Evolutionary conservation across 2,113 vertebrate genomes (phyloP), one percentile per base, ranked within the genome.

Genomic region (Condylura cristata): DNA sequence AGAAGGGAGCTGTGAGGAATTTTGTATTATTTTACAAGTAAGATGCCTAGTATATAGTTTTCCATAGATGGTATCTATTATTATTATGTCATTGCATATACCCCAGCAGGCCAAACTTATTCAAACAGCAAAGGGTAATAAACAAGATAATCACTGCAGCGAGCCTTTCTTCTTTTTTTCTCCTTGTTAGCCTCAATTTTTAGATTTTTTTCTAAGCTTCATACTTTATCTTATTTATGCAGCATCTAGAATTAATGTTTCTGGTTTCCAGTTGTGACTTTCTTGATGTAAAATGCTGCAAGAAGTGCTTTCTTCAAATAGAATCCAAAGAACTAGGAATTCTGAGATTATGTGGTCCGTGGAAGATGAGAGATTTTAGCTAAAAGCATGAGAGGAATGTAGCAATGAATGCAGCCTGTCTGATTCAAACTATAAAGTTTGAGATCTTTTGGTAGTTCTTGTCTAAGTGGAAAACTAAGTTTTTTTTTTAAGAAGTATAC

Each of bases 11-110:
- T 41, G 44, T 11, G 39, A 91, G 6, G 18, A 85, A 93, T 75
- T 86, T 89, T 78, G 26, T 82, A 34, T 71, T 86, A 86, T 82
- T 89, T 76, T 96, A 12, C 20, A 61, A 78, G 39, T 72, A 91
- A 82, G 58, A n/a, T 90, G 13, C 1, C 24, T 75, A 65, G 5
- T 28, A 70, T 81, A 74, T 80, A 61, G 28, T 85, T 4, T 72
- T 70, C 17, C 10, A 41, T 24, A 78, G 84, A 85, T 76, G 46
- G 0, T 72, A 41, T 71, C 13, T 75, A 20, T 90, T 93, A 30
- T 83, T 89, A 44, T 24, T 46, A 26, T 58, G 34, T 86, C 80
- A 66, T 72, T 89, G 58, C 12, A 72, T 66, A 48, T 48, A 66
- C n/a, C 32, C 17, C 13, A 46, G 61, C 91, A 86, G 26, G 0